Conservation (phyloP, 2,113 vertebrate species). For the Dipodomys stephensi region DNA sequence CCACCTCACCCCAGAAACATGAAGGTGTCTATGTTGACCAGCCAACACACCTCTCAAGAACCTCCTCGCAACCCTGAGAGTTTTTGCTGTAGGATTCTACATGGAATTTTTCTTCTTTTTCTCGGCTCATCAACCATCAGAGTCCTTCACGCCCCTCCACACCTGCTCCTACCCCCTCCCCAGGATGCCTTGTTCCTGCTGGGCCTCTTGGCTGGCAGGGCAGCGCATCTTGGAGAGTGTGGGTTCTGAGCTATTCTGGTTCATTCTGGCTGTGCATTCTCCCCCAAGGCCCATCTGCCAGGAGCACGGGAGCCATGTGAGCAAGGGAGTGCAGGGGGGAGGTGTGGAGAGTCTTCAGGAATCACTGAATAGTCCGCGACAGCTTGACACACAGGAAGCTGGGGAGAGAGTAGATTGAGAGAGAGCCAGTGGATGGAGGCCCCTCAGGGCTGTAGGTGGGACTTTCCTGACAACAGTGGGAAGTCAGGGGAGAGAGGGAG, state of each 20-base stretch:
- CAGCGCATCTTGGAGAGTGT: not conserved
- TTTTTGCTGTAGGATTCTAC: not conserved
- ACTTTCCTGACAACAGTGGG: not conserved
- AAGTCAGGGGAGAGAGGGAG: not conserved
- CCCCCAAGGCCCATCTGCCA: conserved; percentile 49
- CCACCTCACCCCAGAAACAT: not conserved
- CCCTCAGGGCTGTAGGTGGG: not conserved
- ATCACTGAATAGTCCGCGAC: not conserved
- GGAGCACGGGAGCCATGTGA: not conserved
- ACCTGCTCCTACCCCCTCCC: not conserved
- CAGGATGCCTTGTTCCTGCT: not conserved
- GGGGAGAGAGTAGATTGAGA: not conserved
- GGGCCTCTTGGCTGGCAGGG: conserved; percentile 9
- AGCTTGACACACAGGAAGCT: not conserved
- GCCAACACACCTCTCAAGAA: not conserved
- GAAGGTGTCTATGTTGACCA: not conserved
- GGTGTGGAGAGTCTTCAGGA: conserved; percentile 17
- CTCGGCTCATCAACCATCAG: not conserved
- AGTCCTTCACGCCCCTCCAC: not conserved
- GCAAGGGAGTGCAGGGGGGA: not conserved
- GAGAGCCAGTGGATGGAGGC: not conserved
- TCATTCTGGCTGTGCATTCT: not conserved
- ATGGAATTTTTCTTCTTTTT: not conserved
- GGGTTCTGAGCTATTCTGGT: conserved; percentile 66
- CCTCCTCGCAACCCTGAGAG: not conserved